A percentile compares a stretch with the other conserved stretches of the same genome.
Conservation (phyloP, 2,113 vertebrate genomes). For the Talpa occidentalis region DNA sequence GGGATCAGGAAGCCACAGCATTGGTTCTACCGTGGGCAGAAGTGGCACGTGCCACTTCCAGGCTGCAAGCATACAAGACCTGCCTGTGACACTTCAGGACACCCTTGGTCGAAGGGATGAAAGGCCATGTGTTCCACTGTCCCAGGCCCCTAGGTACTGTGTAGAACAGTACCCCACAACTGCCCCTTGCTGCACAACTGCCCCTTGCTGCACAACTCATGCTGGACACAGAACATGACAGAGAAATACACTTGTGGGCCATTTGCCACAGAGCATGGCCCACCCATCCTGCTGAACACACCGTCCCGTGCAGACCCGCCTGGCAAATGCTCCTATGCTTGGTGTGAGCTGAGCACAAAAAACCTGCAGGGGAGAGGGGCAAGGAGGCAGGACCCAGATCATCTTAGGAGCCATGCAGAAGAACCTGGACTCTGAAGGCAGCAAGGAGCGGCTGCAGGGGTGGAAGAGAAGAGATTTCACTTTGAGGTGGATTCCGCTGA, state of each 20-base stretch:
- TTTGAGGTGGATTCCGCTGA: neutral
- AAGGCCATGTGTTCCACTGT: neutral
- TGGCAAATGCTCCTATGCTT: neutral
- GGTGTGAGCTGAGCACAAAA: neutral
- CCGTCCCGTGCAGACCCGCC: neutral
- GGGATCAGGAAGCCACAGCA: neutral
- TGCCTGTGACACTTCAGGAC: neutral
- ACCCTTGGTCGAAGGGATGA: neutral
- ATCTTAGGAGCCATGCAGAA: neutral
- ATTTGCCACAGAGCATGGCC: neutral
- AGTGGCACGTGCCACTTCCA: neutral
- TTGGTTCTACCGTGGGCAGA: neutral
- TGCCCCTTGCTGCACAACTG: no score
- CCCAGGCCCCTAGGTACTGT: neutral
- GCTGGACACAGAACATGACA: accelerated
- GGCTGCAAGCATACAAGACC: neutral
- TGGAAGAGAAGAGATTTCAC: neutral
- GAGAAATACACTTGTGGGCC: neutral
- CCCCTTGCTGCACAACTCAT: no score
- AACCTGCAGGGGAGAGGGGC: no score
- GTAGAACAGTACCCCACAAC: no score
- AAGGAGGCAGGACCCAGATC: neutral
- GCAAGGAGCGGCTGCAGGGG: neutral
- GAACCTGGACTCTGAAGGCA: neutral
- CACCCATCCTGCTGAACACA: neutral